These are phyloP conservation scores for Sarcophilus harrisii DNA, from an alignment of 2,797 vertebrate genomes.

Conservation along the genomic window DNA sequence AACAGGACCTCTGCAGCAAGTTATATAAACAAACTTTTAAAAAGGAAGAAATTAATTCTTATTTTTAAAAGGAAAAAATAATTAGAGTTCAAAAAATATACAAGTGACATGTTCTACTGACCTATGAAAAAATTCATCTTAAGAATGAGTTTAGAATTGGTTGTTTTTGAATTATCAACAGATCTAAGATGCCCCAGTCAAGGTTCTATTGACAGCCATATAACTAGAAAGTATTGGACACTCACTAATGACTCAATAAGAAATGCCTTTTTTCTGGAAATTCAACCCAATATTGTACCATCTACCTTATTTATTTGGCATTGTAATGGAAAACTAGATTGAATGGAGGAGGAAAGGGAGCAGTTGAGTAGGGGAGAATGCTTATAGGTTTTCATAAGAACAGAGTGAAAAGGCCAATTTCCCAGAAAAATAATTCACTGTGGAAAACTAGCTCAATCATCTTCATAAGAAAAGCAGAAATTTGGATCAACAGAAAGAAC, in stretches of 20 bases:
- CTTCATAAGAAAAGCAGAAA: conserved; percentile 8
- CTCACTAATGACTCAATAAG: background rate
- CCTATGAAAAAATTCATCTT: background rate
- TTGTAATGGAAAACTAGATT: background rate
- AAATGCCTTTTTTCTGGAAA: background rate
- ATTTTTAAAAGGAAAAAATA: background rate
- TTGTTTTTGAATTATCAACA: background rate
- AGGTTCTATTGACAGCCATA: background rate
- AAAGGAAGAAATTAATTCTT: conserved; percentile 7
- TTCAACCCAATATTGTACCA: conserved; percentile 17
- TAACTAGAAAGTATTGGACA: background rate
- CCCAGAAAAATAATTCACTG: background rate
- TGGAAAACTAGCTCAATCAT: background rate
- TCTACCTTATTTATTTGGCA: conserved; percentile 2
- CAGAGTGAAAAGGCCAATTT: background rate
- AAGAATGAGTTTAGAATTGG: background rate
- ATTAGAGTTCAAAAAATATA: background rate
- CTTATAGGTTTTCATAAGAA: background rate
- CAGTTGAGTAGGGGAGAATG: background rate
- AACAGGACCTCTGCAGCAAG: accelerated
- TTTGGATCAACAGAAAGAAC: background rate
- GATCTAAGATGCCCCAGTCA: background rate
- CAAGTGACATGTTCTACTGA: background rate
- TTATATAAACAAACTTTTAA: conserved; percentile 13
- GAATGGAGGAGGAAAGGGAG: background rate